Base-by-base conservation (phyloP, 1,140 invertebrate genomes). In the Parasteatoda tepidariorum region DNA sequence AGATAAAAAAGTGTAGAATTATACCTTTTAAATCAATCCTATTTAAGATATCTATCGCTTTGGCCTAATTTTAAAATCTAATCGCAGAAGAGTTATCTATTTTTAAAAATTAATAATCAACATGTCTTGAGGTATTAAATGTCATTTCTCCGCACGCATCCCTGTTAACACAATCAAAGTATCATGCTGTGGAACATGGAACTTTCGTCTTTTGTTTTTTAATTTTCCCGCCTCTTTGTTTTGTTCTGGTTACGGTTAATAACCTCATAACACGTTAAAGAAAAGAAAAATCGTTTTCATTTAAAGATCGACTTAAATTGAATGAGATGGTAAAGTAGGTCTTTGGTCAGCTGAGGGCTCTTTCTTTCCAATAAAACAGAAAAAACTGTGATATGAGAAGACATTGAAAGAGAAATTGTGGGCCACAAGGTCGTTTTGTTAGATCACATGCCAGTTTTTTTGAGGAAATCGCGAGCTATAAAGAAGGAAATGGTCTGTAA, bases 251-350 rank as follows among this genome's bases (percentile, higher is more conserved):
- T 34, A 31, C 55, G 70, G 70, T 74, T 38, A 74, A 59, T 74
- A 74, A 74, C 70, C 70, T 74, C 26, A 26, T 7, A n/a, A n/a
- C n/a, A n/a, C 24, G 33, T 7, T 28, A 30, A 15, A 18, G 55
- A 59, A 34, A 33, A 48, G 18, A 28, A 55, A 7, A 34, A 70
- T 13, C 38, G 7, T 15, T 55, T 61, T 24, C n/a, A 18, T 66
- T 66, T 33, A 31, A 7, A n/a, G 18, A 6, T 4, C 38, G 38
- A 26, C 34, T 28, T 22, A 70, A 18, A 26, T 11, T 48, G 38
- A 38, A 71, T 41, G 68, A 71, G 41, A 54, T 71, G 18, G 9
- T 24, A 55, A 74, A 74, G 70, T 74, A 74, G 70, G 70, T 74
- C 70, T 59, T 5, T 26, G 31, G 55, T 18, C 70, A 59, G 31